These are phyloP conservation scores for Spilosoma lubricipeda DNA, from an alignment of 2,888 invertebrate genomes.

Conservation along the genomic window DNA sequence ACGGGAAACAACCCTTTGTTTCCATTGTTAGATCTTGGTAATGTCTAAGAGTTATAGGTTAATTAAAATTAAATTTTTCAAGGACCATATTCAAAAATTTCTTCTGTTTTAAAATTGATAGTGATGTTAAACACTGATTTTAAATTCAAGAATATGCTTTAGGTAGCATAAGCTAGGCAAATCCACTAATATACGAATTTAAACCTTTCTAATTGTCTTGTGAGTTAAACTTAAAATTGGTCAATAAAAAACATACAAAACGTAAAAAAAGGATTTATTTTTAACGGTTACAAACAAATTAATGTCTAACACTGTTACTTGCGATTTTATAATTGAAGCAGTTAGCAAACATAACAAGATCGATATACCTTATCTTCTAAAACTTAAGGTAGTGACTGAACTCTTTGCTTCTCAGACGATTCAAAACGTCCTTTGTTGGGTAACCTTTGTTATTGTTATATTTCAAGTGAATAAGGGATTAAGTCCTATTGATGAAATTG, in stretches of 20 bases:
- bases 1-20: not conserved
- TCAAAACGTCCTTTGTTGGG: conserved; percentile 1
- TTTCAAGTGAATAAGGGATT: not conserved
- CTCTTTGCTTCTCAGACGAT: not conserved
- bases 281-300: too few relatives aligned
- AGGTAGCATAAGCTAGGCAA: not conserved
- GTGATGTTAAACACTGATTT: not conserved
- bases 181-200: not conserved
- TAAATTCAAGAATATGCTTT: not conserved
- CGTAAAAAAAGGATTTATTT: not conserved
- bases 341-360: not conserved
- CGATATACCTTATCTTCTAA: not conserved
- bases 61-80: not conserved
- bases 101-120: not conserved
- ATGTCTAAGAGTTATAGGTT: not conserved
- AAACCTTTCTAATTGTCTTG: not conserved
- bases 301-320: not conserved
- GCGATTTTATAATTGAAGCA: not conserved
- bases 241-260: not conserved
- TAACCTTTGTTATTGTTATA: not conserved
- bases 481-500: conserved; percentile 7
- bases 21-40: not conserved
- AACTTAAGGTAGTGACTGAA: not conserved
- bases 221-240: not conserved
- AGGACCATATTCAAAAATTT: not conserved